Conservation (phyloP, 1,140 invertebrate genomes). For the Conus ventricosus region DNA sequence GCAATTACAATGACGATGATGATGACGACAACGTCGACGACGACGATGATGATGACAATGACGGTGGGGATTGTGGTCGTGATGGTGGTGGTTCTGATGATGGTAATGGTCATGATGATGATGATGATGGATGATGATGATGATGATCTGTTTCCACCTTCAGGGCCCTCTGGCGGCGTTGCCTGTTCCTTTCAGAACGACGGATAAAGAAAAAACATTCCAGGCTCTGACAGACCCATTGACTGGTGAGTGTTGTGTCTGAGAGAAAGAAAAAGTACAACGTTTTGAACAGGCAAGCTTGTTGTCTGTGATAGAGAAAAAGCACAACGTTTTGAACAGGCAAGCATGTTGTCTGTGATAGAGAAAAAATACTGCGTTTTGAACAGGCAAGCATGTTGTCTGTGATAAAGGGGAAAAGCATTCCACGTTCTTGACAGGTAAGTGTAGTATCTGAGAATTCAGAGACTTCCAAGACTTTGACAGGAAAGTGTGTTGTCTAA, state of each 20-base stretch:
- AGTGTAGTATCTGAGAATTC: not conserved
- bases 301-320: not conserved
- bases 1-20: not conserved
- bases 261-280: not conserved
- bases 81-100: slow-evolving; percentile 37
- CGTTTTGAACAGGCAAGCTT: not conserved
- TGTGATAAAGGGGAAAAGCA: not conserved
- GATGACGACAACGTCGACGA: not conserved
- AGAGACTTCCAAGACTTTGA: no score
- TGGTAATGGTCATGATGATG: slow-evolving; percentile 41
- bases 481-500: no score
- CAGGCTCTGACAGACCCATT: slow-evolving; percentile 54
- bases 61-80: not conserved
- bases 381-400: not conserved
- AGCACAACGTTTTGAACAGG: no score
- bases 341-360: not conserved
- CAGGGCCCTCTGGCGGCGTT: slow-evolving; percentile 58
- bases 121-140: slow-evolving; percentile 41
- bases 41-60: not conserved
- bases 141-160: not conserved
- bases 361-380: no score
- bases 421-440: not conserved
- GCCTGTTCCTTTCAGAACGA: slow-evolving; percentile 61
- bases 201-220: slow-evolving; percentile 47
- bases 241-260: slow-evolving; percentile 44